Base-by-base conservation (phyloP, 2,113 vertebrate species). In the Lagopus leucura region DNA sequence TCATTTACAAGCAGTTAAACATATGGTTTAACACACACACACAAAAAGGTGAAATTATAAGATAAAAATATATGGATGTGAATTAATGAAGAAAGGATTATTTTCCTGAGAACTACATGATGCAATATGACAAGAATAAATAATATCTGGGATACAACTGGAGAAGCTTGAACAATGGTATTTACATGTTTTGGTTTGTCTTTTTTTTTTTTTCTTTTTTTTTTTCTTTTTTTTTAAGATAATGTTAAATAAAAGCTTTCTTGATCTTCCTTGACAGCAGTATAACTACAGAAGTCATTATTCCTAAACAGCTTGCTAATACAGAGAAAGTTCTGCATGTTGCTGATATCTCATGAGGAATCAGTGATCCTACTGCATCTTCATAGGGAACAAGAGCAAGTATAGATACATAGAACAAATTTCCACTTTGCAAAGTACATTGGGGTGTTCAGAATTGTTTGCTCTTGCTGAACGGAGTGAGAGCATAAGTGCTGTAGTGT, bases 111-210 rank as follows among this genome's bases (percentile, higher is more conserved):
- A 28, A 58, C 73, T 34, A 42, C 50, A 10, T 82, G 5, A 32
- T 65, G 9, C 24, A 86, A 87, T 85, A 50, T 55, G 0, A 3
- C 60, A 50, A 75, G 11, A 76, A 34, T 50, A 86, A 65, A 73
- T 30, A 5, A 2, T 85, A 43, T 43, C 5, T 32, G 1, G 0
- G 55, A 64, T 8, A 2, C 1, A 71, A 71, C 16, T 10, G 72
- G 19, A 85, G 3, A n/a, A 21, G 4, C 50, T 80, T 66, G 19
- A 83, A 80, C 16, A 83, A 32, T 17, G 5, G 9, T 45, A 52
- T 4, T 38, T 81, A 7, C 6, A 11, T 36, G 21, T 0, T 8
- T 75, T 66, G 2, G 0, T 0, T 8, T 16, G 5, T 6, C 27
- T 54, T 28, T 30, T 54, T 54, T 8, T 52, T 52, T 52, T 38